Conservation (phyloP, 2,797 vertebrate species). For the Neopelma chrysocephalum region DNA sequence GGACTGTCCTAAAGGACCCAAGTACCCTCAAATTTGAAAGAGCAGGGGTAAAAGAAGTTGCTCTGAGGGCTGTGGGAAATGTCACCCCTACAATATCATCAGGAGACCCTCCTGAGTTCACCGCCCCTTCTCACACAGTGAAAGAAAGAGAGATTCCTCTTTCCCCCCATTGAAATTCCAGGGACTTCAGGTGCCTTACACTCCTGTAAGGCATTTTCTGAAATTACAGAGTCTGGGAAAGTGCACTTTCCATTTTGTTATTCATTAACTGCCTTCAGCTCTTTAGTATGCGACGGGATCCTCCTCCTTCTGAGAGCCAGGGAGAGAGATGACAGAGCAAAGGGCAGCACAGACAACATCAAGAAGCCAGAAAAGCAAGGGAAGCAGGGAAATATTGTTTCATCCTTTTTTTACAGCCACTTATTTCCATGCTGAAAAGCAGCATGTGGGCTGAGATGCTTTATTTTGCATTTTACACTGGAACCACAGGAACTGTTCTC, state of each 20-base stretch:
- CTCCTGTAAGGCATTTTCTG: background rate
- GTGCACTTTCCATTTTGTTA: background rate
- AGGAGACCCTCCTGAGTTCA: background rate
- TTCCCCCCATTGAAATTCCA: background rate
- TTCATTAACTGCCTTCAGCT: slow-evolving; percentile 18
- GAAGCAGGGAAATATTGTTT: slow-evolving; percentile 1
- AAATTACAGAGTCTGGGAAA: background rate
- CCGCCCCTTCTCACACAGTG: background rate
- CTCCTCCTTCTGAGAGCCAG: background rate
- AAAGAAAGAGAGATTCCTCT: background rate
- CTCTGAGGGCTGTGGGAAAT: background rate
- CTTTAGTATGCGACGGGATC: background rate
- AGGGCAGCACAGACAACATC: slow-evolving; percentile 39
- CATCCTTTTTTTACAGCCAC: background rate
- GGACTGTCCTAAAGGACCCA: background rate
- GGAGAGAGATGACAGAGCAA: slow-evolving; percentile 30
- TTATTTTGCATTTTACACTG: background rate
- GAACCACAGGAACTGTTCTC: background rate
- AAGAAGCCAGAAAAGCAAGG: background rate
- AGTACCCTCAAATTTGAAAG: background rate
- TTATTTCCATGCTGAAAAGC: slow-evolving; percentile 1
- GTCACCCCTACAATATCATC: background rate
- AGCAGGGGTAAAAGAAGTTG: background rate
- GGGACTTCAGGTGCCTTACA: background rate
- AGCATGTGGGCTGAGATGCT: background rate